phyloP scores from a whole-genome alignment of 2,888 invertebrate species.

The Criorhina ranunculi region DNA sequence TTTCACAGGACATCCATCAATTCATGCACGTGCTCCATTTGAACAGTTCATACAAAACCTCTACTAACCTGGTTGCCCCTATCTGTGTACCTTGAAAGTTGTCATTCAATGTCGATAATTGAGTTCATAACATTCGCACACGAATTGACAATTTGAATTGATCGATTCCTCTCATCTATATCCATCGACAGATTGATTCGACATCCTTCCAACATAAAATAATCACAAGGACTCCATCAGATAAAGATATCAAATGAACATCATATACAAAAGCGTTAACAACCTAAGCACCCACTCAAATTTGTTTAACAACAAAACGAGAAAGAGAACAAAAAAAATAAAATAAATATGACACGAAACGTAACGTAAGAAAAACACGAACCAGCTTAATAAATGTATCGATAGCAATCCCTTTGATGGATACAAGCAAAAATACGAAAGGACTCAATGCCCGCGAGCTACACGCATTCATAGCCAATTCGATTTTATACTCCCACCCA shows the following conservation, averaged over 20 bases:
- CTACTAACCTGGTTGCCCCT: neutral
- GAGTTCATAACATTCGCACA: slow-evolving; percentile 29
- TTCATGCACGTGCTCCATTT: slow-evolving; percentile 20
- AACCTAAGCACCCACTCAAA: slow-evolving; percentile 45
- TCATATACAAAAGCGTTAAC: slow-evolving; percentile 38
- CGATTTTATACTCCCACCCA: slow-evolving; percentile 29
- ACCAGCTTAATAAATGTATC: slow-evolving; percentile 62
- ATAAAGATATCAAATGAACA: slow-evolving; percentile 53
- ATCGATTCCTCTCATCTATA: slow-evolving; percentile 19
- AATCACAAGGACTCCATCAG: slow-evolving; percentile 37
- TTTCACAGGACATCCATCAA: neutral
- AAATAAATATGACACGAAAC: slow-evolving; percentile 30
- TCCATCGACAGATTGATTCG: slow-evolving; percentile 35
- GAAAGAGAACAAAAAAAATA: slow-evolving; percentile 11
- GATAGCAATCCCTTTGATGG: slow-evolving; percentile 74
- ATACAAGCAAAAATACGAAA: slow-evolving; percentile 15
- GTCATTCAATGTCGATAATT: slow-evolving; percentile 31
- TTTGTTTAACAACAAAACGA: slow-evolving; percentile 32
- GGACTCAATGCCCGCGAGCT: slow-evolving; percentile 63
- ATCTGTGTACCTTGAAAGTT: neutral
- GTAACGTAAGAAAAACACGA: slow-evolving; percentile 47
- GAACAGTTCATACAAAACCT: neutral
- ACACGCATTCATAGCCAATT: slow-evolving; percentile 71
- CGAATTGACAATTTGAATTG: slow-evolving; percentile 48
- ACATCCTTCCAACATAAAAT: slow-evolving; percentile 13